These are phyloP conservation scores for Dynastes tityus DNA, from an alignment of 2,888 invertebrate species.

Conservation along the genomic window DNA sequence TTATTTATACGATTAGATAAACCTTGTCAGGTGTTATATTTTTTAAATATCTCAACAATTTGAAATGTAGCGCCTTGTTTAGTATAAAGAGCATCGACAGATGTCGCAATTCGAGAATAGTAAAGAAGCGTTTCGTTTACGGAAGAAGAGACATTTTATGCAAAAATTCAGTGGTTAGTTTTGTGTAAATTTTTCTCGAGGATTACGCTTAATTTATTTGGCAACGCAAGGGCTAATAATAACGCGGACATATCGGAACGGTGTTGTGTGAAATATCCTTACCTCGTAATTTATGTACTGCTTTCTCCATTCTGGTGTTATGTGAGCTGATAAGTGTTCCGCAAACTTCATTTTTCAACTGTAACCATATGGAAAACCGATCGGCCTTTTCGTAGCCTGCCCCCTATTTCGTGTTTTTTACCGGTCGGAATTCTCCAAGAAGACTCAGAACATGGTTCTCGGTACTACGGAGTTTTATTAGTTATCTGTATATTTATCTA, in stretches of 20 bases:
- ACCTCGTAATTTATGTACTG: slow-evolving; percentile 87
- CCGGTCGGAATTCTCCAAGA: slow-evolving; percentile 25
- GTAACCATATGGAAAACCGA: slow-evolving; percentile 34
- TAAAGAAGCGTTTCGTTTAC: slow-evolving; percentile 5
- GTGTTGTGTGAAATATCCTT: slow-evolving; percentile 55
- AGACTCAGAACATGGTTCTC: slow-evolving; percentile 39
- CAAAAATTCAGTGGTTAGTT: slow-evolving; percentile 26
- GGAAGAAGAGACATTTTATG: slow-evolving; percentile 31
- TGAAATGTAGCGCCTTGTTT: slow-evolving; percentile 36
- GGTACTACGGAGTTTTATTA: slow-evolving; percentile 38
- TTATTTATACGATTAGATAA: slow-evolving; percentile 6
- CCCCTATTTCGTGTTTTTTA: slow-evolving; percentile 43
- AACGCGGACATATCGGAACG: slow-evolving; percentile 19
- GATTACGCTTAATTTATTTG: neutral
- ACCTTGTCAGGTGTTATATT: neutral
- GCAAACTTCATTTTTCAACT: slow-evolving; percentile 86
- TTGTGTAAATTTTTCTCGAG: slow-evolving; percentile 8
- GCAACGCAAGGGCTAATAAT: slow-evolving; percentile 14
- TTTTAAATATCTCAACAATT: neutral
- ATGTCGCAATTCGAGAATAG: slow-evolving; percentile 15
- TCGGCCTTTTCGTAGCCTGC: slow-evolving; percentile 28
- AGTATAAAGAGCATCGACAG: slow-evolving; percentile 21
- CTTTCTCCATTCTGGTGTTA: slow-evolving; percentile 94
- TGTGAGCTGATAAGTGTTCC: slow-evolving; percentile 89
- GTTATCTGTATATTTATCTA: slow-evolving; percentile 47